A percentile compares a stretch with the other conserved stretches of the same genome.
These are phyloP conservation scores for Limanda limanda DNA, from an alignment of 2,113 vertebrate species.

Conservation along the genomic window DNA sequence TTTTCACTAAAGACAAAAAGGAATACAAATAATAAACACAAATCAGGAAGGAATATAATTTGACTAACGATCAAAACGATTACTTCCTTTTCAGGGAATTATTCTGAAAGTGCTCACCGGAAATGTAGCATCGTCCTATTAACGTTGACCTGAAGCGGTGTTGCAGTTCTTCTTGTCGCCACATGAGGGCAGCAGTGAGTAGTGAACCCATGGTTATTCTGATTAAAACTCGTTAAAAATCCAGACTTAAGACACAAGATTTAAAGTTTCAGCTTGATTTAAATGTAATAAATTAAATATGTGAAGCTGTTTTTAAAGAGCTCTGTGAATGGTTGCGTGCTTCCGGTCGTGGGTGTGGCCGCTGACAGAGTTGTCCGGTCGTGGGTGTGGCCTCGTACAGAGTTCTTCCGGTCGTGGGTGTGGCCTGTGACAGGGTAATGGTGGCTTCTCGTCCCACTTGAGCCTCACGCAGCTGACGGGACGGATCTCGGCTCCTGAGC, in stretches of 20 bases:
- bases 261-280: no score
- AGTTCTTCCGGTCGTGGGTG: slow-evolving; percentile 61
- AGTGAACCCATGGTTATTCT: background rate
- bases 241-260: no score
- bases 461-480: no score
- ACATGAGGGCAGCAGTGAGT: background rate
- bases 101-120: background rate
- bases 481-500: no score
- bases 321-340: background rate
- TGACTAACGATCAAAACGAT: no score
- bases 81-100: background rate
- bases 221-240: background rate
- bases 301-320: no score
- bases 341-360: slow-evolving; percentile 64
- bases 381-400: slow-evolving; percentile 74
- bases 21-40: no score
- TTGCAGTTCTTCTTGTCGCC: background rate
- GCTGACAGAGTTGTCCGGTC: slow-evolving; percentile 50
- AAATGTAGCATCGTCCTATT: background rate
- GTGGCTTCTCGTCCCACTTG: background rate
- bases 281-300: no score
- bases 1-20: no score
- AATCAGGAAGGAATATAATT: no score
- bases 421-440: slow-evolving; percentile 61
- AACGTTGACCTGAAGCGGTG: background rate